Conservation (phyloP, 2,797 vertebrate genomes). For the Protonibea diacanthus region DNA sequence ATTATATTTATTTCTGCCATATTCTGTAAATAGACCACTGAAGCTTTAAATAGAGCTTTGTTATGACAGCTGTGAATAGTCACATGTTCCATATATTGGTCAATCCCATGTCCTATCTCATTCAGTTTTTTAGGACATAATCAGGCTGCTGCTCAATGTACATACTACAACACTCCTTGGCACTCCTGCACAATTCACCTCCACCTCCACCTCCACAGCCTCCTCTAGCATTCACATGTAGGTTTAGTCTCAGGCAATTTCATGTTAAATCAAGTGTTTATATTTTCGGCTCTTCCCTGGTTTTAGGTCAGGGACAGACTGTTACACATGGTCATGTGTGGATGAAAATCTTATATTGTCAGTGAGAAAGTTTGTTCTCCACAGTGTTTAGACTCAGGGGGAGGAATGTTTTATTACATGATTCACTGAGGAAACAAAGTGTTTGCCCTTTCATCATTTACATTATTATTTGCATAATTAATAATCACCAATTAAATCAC, state of each 20-base stretch:
- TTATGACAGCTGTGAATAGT: not conserved
- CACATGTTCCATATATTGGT: not conserved
- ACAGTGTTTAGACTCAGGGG: not conserved
- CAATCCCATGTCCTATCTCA: not conserved
- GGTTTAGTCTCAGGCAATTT: not conserved
- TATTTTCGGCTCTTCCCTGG: not conserved
- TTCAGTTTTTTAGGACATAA: not conserved
- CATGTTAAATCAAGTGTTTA: not conserved
- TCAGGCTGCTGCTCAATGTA: not conserved
- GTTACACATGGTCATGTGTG: not conserved
- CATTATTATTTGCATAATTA: not conserved
- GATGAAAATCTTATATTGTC: not conserved
- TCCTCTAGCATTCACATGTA: not conserved
- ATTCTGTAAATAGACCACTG: too few relatives aligned
- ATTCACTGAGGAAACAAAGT: not conserved
- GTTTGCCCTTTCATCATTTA: not conserved
- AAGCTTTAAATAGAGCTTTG: too few relatives aligned
- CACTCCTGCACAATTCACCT: too few relatives aligned
- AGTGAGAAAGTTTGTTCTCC: not conserved
- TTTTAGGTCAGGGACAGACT: not conserved
- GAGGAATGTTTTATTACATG: not conserved
- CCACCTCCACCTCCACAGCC: not conserved
- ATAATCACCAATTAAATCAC: slow-evolving; percentile 5
- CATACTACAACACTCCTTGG: too few relatives aligned
- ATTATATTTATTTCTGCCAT: too few relatives aligned